Base-by-base conservation (phyloP, 2,888 invertebrate species). In the Troides helena region DNA sequence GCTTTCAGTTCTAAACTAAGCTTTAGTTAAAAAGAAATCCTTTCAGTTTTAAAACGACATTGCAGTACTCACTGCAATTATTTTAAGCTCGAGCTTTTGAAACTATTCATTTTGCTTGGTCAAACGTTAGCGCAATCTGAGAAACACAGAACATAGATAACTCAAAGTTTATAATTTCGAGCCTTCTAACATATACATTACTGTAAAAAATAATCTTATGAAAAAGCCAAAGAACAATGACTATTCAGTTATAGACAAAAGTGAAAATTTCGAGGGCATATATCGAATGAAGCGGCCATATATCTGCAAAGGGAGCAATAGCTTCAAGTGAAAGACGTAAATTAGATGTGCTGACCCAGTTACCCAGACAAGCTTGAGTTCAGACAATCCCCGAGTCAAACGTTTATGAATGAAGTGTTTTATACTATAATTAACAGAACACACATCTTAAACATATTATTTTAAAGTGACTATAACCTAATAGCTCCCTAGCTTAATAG, bases 311-410 rank as follows among this genome's bases (percentile, higher is more conserved):
- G 72, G 70, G 53, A 64, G 67, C 63, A 73, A 71, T 70, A 71
- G 70, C 68, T 67, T 71, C 68, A 61, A 71, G 69, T 67, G 64
- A 67, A 68, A 61, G 69, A 68, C 73, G 67, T 74, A 74, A 74
- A 74, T 74, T 70, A 72, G 71, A 61, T 50, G 62, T 43, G 50
- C 62, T 71, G 72, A 68, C 73, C 73, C 50, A 67, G 57, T 71
- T 71, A 46, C 43, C 60, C 23, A 43, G 43, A 50, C 43, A n/a
- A 36, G 18, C 46, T 8, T 65, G 36, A 23, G 56, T 53, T 50
- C 7, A 36, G 18, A 66, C 66, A 50, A 46, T 61, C 69, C 62
- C 57, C 57, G 46, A n/a, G 39, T n/a, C 30, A 39, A 57, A 57
- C 57, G 46, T 30, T 7, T 56, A 68, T 39, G 59, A 62, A 43